Evolutionary conservation across 2,797 vertebrate species (phyloP).

Genomic region (Hippopotamyrus pictus): DNA sequence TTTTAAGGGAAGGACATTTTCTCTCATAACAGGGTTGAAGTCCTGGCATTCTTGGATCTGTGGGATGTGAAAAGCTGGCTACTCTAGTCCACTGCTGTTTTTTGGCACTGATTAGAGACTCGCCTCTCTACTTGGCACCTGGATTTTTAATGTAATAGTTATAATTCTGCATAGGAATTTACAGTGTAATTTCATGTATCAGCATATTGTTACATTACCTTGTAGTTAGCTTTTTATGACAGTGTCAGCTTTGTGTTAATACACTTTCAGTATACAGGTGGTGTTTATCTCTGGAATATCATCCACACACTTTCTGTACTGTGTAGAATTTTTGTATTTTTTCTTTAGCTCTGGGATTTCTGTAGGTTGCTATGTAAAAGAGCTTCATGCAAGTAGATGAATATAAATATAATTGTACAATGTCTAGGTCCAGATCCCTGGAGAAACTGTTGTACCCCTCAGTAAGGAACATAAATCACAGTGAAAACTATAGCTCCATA

Average conservation of each 20-base stretch:
- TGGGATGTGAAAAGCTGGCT: not conserved
- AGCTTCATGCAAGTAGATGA: not conserved
- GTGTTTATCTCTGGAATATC: not conserved
- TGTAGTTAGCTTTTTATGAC: not conserved
- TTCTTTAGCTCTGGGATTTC: not conserved
- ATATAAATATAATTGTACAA: not conserved
- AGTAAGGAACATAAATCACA: not conserved
- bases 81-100: not conserved
- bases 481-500: not conserved
- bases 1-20: slow-evolving; percentile 43
- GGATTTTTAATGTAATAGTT: not conserved
- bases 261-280: not conserved
- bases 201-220: not conserved
- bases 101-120: not conserved
- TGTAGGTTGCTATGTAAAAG: not conserved
- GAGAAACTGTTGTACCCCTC: not conserved
- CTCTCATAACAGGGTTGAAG: slow-evolving; percentile 13
- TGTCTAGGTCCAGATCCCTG: not conserved
- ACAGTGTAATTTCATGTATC: not conserved
- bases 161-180: not conserved
- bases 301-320: not conserved
- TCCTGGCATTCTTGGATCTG: not conserved
- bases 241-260: not conserved
- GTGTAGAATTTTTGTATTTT: not conserved
- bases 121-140: not conserved